Evolutionary conservation across 2,797 vertebrate genomes (phyloP).

Genomic region (Dermochelys coriacea): DNA sequence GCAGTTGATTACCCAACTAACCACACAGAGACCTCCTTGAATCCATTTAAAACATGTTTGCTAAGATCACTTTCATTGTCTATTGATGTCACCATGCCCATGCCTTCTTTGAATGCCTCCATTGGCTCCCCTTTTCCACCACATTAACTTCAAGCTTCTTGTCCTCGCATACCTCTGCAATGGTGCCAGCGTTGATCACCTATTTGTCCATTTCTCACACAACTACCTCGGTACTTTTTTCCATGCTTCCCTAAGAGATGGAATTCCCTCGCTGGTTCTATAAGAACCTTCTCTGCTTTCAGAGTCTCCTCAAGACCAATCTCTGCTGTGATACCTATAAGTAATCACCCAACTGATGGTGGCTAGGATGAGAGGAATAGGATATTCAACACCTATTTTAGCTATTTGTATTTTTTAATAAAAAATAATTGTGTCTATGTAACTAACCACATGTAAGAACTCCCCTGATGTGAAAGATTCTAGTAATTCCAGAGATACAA

Average conservation of each 20-base stretch:
- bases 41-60: not conserved
- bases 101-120: not conserved
- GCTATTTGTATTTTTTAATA: not conserved
- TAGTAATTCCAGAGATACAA: not conserved
- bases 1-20: not conserved
- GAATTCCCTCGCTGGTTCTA: not conserved
- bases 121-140: not conserved
- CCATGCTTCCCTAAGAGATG: not conserved
- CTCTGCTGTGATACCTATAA: not conserved
- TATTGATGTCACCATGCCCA: not conserved
- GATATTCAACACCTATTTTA: not conserved
- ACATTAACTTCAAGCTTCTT: not conserved
- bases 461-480: not conserved
- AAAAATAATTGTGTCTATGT: not conserved
- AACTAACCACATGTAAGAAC: not conserved
- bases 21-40: not conserved
- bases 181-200: not conserved
- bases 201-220: not conserved
- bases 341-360: not conserved
- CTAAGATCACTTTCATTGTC: not conserved
- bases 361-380: not conserved
- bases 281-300: not conserved
- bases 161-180: not conserved
- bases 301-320: not conserved
- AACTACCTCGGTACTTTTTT: not conserved